Evolutionary conservation across 2,113 vertebrate genomes (phyloP), one percentile per base, ranked within the genome.

Genomic region (Rallus limicola): DNA sequence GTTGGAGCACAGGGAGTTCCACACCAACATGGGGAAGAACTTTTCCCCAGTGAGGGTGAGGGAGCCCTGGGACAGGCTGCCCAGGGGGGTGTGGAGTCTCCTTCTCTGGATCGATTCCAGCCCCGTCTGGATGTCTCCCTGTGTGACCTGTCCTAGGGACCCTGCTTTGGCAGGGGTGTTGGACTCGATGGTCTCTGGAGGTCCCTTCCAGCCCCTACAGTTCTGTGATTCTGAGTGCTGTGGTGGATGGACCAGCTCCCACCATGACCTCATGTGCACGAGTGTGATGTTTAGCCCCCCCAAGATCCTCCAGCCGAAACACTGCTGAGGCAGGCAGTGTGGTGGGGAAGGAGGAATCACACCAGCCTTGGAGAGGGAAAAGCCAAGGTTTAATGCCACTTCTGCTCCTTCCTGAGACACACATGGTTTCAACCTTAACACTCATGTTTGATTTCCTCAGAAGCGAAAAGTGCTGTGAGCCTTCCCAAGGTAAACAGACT

Each of bases 401-500:
- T 59, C 79, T 91, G 70, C 17, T 70, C 5, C 36, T 71, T 91
- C 40, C 79, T 55, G 68, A 72, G 85, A 59, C 91, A 79, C 64
- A 70, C 67, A 79, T 38, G 62, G 34, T 52, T 90, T 88, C 68
- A 46, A 70, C 18, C 50, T 95, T 68, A 86, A 56, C 82, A 64
- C 36, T 83, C 42, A 5, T 0, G 1, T 88, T 96, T 90, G n/a
- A 80, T 34, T 92, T 92, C 90, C 87, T 83, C 46, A 16, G 87
- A 6, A 59, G 71, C 63, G 50, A 86, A 48, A 91, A 91, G 63
- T 5, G 20, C 75, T 69, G n/a, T 0, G 5, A 85, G 71, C 31
- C 52, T 63, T 80, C 82, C 84, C 59, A 88, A 74, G 33, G 52
- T 63, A 95, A 93, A 92, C 63, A 93, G 94, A 80, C 15, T 42